Percentiles rank a stretch among this genome's conserved stretches.
Evolutionary conservation across 2,888 invertebrate genomes (phyloP).

Genomic region (Petrolisthes cinctipes): DNA sequence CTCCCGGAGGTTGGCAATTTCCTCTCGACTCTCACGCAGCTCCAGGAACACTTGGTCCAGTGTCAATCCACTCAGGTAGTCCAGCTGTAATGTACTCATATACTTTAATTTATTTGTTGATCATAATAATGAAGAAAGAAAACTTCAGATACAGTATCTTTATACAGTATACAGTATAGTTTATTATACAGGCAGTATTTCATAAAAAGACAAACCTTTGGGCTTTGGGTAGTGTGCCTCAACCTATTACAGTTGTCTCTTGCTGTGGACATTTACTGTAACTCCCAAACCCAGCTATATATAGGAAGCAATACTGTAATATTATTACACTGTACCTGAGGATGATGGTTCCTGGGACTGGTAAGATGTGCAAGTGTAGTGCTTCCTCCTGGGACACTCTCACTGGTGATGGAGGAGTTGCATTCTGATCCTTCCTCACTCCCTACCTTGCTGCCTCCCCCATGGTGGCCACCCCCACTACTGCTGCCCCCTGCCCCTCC

Average conservation of each 20-base stretch:
- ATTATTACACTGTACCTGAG: conserved; percentile 25
- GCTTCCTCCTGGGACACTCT: conserved; percentile 69
- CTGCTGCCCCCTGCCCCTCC: conserved; percentile 52
- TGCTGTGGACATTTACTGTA: neutral
- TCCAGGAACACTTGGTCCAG: conserved; percentile 45
- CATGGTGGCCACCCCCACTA: conserved; percentile 66
- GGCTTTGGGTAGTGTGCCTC: too few species aligned
- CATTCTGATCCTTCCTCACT: conserved; percentile 79
- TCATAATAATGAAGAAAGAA: neutral
- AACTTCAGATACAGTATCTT: too few species aligned
- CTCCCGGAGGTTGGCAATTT: conserved; percentile 68
- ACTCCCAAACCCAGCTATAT: neutral
- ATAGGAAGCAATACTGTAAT: neutral
- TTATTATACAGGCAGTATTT: too few species aligned
- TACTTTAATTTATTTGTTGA: neutral
- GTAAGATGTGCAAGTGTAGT: conserved; percentile 51
- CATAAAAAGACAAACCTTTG: too few species aligned
- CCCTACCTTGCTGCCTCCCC: conserved; percentile 66
- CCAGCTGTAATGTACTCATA: neutral
- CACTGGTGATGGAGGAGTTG: conserved; percentile 85
- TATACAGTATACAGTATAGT: neutral
- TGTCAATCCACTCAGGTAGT: conserved; percentile 31
- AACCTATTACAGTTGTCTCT: too few species aligned
- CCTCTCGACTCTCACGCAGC: conserved; percentile 67
- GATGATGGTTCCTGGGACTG: conserved; percentile 58